Conservation (phyloP, 2,797 vertebrate genomes). For the Coracias cyanogaster region DNA sequence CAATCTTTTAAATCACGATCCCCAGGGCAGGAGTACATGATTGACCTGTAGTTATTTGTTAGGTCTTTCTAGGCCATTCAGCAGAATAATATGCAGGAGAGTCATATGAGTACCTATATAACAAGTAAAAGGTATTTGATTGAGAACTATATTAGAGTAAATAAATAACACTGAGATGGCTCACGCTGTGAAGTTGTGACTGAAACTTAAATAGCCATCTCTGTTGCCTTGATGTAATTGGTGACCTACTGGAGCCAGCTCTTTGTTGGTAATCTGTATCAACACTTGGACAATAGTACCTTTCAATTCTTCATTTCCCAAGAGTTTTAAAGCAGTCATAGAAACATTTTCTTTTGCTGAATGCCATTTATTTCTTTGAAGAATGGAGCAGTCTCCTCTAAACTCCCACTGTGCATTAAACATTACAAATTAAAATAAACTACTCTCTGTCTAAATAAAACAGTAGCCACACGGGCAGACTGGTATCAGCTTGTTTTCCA, state of each 20-base stretch:
- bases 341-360: constrained; percentile 50
- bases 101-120: constrained; percentile 34
- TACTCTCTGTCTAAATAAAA: constrained; percentile 40
- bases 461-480: background rate
- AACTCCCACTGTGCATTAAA: constrained; percentile 49
- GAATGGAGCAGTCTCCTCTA: constrained; percentile 16
- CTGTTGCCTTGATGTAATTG: constrained; percentile 58
- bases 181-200: constrained; percentile 46
- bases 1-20: constrained; percentile 55
- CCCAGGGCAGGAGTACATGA: constrained; percentile 45
- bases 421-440: constrained; percentile 72
- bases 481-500: constrained; percentile 48
- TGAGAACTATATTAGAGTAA: constrained; percentile 70
- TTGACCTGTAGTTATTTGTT: constrained; percentile 57
- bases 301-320: constrained; percentile 59
- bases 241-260: constrained; percentile 57
- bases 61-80: constrained; percentile 29
- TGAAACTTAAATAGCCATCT: constrained; percentile 56
- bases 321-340: constrained; percentile 68
- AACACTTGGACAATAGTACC: background rate
- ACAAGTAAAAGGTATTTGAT: constrained; percentile 64
- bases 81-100: constrained; percentile 41
- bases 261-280: constrained; percentile 60
- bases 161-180: constrained; percentile 64
- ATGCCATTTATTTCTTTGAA: constrained; percentile 47